Base-by-base conservation (phyloP, 2,888 invertebrate species). In the Phytoseiulus persimilis region DNA sequence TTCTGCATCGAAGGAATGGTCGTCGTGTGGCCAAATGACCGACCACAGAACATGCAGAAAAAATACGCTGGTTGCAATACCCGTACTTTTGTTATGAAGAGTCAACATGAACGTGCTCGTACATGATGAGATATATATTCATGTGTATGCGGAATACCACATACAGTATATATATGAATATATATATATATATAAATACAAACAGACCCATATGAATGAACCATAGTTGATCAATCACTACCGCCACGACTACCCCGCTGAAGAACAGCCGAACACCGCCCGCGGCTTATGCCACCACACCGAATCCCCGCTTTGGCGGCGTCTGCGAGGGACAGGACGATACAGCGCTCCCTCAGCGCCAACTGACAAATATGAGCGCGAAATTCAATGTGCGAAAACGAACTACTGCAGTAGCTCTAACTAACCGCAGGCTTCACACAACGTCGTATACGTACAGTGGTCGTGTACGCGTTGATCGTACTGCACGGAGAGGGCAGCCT, bases 401-500 rank as follows among this genome's bases (percentile, higher is more conserved):
- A 65, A 65, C 65, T 65, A 23, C 65, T 65, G 65, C 65, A 65
- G 65, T 65, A 65, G 65, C 65, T 65, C 65, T 65, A 65, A 65
- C 65, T 65, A 65, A 65, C 65, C 65, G 65, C 65, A 65, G 65
- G 65, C 65, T 65, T 65, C 65, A 65, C 65, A 6, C 65, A 65
- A 65, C 65, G 65, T 65, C 65, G 65, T 65, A 65, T 65, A 65
- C 65, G 65, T 65, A 65, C 14, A 65, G 65, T 65, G 65, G 65
- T 65, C 65, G 65, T 65, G 1, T 65, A 65, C 65, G 65, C 65
- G 65, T 65, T 65, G 65, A 65, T 23, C 65, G 18, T 65, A 65
- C 65, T 65, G 65, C 14, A 65, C 65, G 65, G 65, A 65, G 65
- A 65, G 87, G 87, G 87, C 87, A 87, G 87, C 87, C 87, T 87